Evolutionary conservation across 2,113 vertebrate species (phyloP).

Genomic region (Ia io): DNA sequence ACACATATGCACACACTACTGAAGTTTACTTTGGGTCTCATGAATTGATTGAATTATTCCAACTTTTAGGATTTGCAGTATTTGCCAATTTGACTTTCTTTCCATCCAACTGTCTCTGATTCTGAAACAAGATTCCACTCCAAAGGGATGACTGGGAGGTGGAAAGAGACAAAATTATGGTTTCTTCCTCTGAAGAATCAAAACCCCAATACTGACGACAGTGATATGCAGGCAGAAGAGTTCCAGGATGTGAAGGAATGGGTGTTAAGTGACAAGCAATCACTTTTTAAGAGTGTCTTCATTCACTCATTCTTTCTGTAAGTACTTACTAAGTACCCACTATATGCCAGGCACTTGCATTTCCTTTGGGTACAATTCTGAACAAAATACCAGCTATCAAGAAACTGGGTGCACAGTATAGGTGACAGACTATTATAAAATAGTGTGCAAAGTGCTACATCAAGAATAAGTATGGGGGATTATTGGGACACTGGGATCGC

Average conservation of each 20-base stretch:
- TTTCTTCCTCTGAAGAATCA: neutral
- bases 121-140: neutral
- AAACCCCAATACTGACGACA: neutral
- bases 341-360: neutral
- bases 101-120: neutral
- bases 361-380: neutral
- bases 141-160: neutral
- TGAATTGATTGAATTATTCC: neutral
- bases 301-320: neutral
- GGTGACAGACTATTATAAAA: neutral
- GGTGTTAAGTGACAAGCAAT: neutral
- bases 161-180: neutral
- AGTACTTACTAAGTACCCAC: neutral
- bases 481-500: rapidly evolving
- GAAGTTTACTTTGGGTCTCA: neutral
- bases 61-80: neutral
- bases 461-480: neutral
- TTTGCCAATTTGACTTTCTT: neutral
- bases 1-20: neutral
- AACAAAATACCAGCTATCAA: neutral
- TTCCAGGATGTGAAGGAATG: neutral
- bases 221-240: neutral
- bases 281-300: neutral
- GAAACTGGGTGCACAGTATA: neutral
- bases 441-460: too few species aligned